These are phyloP conservation scores for Cabera pusaria DNA, from an alignment of 2,888 invertebrate species.

Conservation along the genomic window DNA sequence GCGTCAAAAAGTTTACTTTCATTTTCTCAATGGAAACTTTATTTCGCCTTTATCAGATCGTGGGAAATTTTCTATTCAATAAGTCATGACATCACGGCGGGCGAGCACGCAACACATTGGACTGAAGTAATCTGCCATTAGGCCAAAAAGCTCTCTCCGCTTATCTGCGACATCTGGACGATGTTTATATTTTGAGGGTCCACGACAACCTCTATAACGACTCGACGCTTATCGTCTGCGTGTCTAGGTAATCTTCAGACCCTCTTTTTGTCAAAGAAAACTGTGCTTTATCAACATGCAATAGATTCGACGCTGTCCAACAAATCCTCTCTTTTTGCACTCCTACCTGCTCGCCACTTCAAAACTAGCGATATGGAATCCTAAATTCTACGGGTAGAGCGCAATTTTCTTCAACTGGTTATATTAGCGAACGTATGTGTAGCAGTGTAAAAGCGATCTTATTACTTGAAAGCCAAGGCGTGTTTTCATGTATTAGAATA, in stretches of 20 bases:
- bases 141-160: constrained; percentile 72
- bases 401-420: constrained; percentile 41
- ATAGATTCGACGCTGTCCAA: constrained; percentile 46
- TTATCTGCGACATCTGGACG: constrained; percentile 80
- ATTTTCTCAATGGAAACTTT: constrained; percentile 31
- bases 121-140: constrained; percentile 78
- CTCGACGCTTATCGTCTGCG: constrained; percentile 72
- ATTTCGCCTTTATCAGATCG: constrained; percentile 44
- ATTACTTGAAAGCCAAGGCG: constrained; percentile 35
- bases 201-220: constrained; percentile 79
- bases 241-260: constrained; percentile 69
- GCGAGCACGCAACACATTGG: constrained; percentile 56
- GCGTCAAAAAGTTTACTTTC: constrained; percentile 20
- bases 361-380: constrained; percentile 47
- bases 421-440: constrained; percentile 22
- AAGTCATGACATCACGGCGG: constrained; percentile 51
- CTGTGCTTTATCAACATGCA: constrained; percentile 44
- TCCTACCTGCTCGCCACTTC: constrained; percentile 43
- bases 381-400: constrained; percentile 43
- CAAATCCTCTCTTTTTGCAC: constrained; percentile 32
- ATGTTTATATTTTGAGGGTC: constrained; percentile 81
- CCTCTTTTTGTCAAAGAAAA: constrained; percentile 44
- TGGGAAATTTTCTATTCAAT: constrained; percentile 60
- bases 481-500: constrained; percentile 37
- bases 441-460: constrained; percentile 42